phyloP scores from a whole-genome alignment of 2,113 vertebrate species.

The Neogale vison region DNA sequence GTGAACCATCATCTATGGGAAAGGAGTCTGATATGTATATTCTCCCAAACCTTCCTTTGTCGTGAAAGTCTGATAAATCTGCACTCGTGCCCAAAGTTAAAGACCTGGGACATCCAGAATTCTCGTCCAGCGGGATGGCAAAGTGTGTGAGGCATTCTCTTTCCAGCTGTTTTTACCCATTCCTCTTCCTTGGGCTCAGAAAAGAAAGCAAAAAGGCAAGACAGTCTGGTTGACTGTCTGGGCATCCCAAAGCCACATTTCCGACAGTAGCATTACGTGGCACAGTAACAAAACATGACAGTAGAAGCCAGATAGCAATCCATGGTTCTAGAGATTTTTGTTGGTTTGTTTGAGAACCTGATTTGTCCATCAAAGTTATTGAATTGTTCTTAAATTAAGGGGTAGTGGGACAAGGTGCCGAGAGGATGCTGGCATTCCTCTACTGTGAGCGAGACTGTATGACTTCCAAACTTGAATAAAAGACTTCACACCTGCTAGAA shows the following conservation, averaged over 20 bases:
- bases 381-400: neutral
- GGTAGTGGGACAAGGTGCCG: neutral
- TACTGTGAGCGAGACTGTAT: neutral
- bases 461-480: neutral
- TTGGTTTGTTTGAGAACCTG: neutral
- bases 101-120: too few relatives aligned
- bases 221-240: too few relatives aligned
- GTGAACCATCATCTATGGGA: conserved; percentile 60
- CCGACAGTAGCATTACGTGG: neutral
- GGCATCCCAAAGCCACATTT: rapidly evolving
- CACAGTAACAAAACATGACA: neutral
- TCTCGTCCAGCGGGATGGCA: neutral
- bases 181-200: neutral
- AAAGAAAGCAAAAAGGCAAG: neutral
- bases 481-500: neutral
- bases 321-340: neutral
- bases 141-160: neutral
- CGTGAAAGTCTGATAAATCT: neutral
- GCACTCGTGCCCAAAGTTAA: neutral
- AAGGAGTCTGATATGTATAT: conserved; percentile 50
- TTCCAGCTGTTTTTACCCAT: neutral
- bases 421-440: neutral
- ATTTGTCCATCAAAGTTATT: neutral
- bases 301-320: neutral
- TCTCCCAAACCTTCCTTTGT: neutral